Evolutionary conservation across 2,888 invertebrate genomes (phyloP), one percentile per base, ranked within the genome.

Genomic region (Cerceris rybyensis): DNA sequence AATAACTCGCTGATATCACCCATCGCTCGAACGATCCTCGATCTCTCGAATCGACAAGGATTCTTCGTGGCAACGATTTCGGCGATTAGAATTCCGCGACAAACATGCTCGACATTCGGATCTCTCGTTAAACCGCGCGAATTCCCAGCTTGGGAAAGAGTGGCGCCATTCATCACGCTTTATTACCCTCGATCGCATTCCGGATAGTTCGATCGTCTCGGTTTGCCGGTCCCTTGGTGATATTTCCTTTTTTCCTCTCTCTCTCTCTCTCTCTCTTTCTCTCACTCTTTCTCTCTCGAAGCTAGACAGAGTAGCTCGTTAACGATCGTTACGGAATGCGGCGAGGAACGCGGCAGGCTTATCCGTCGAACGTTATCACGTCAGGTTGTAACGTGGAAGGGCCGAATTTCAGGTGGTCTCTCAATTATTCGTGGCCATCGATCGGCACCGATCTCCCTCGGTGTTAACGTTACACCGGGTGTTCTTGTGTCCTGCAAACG

Each of bases 371-470:
- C 46, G 71, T 75, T 72, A 72, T 69, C 80, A 49, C 52, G 46
- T 50, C 41, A 42, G 57, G 43, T n/a, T 28, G 39, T 13, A 41
- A 61, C 50, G 63, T 46, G 57, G 16, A 60, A 49, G 55, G 60
- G 14, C 61, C 42, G 61, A 70, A 76, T 81, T 83, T 83, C 64
- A 54, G 69, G 52, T 49, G 70, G 54, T 54, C 71, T 68, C 76
- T 84, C 78, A 84, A 84, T 84, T 77, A 84, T 84, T 84, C 79
- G 70, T 73, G 49, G 39, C 46, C 52, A 84, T 84, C 83, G 83
- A 81, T 77, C 67, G 75, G 57, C 70, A 58, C 16, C 13, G 50
- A 16, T 52, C 42, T 70, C 17, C 41, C 52, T 42, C 59, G 39
- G n/a, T 16, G 58, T 11, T 50, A 46, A 49, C 28, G 39, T 39